These are phyloP conservation scores for Halcyon smyrnensis DNA, from an alignment of 2,797 vertebrate genomes.

Conservation along the genomic window DNA sequence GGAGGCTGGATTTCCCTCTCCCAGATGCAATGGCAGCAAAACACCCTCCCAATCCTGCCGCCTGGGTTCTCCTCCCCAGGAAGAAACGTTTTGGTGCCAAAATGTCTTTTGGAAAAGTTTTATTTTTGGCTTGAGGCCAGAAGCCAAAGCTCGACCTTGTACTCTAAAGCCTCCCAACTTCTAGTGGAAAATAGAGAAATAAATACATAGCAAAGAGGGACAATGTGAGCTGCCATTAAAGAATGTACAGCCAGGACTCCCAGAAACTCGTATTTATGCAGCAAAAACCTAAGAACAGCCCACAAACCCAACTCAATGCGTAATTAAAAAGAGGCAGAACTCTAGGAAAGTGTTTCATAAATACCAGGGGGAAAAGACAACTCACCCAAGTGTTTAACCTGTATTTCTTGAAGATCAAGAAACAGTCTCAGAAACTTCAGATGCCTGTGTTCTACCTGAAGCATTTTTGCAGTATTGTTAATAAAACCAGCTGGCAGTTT, in stretches of 20 bases:
- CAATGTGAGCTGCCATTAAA: background rate
- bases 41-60: background rate
- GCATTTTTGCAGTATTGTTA: background rate
- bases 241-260: rapidly evolving
- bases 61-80: background rate
- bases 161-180: background rate
- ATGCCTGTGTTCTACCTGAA: background rate
- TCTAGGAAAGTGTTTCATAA: conserved; percentile 20
- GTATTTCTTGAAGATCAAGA: conserved; percentile 52
- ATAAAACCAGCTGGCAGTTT: background rate
- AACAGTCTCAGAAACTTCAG: background rate
- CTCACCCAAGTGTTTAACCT: background rate
- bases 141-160: background rate
- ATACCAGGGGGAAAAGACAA: background rate
- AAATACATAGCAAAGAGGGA: background rate
- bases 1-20: background rate
- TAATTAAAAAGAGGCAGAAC: background rate
- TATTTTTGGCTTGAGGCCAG: background rate
- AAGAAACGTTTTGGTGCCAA: background rate
- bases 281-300: background rate
- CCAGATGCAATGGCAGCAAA: background rate
- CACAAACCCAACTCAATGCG: background rate
- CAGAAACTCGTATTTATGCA: rapidly evolving
- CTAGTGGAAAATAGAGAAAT: background rate
- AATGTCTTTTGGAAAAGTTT: background rate